phyloP scores from a whole-genome alignment of 2,888 invertebrate genomes.

The Sarcophaga caerulescens region DNA sequence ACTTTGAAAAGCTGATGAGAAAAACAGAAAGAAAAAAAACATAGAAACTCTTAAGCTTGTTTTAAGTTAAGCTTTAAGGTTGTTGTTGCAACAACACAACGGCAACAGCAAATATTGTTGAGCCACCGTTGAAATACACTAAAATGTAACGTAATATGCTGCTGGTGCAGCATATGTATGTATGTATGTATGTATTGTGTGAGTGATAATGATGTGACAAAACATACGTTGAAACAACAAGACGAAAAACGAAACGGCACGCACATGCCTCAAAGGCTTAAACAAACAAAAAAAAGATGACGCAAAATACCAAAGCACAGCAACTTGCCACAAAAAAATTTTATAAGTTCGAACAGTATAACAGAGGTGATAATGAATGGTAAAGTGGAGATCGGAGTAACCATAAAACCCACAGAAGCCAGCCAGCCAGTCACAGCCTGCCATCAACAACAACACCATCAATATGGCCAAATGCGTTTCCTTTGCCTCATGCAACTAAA shows the following conservation, averaged over 20 bases:
- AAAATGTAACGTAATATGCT: conserved; percentile 43
- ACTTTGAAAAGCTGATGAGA: conserved; percentile 1
- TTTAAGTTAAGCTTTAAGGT: conserved; percentile 2
- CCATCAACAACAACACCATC: background rate
- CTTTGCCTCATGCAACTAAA: background rate
- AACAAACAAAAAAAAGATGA: background rate
- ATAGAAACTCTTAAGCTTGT: conserved; percentile 33
- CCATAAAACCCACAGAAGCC: conserved; percentile 40
- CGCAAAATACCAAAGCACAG: background rate
- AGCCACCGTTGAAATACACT: conserved; percentile 55
- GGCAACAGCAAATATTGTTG: conserved; percentile 41
- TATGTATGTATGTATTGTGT: conserved; percentile 26
- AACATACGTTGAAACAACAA: conserved; percentile 63
- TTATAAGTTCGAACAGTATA: background rate
- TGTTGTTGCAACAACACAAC: conserved; percentile 11
- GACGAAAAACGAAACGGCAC: conserved; percentile 51
- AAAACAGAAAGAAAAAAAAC: background rate
- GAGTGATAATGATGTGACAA: conserved; percentile 69
- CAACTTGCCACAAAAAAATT: conserved; percentile 32
- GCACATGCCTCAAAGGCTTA: conserved; percentile 49
- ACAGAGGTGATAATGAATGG: too few relatives aligned
- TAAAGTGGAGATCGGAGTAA: background rate
- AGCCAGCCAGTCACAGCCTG: conserved; percentile 21
- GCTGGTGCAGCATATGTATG: background rate
- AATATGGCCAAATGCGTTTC: conserved; percentile 46